Base-by-base conservation (phyloP, 2,797 vertebrate species). In the Eupleurogrammus muticus region DNA sequence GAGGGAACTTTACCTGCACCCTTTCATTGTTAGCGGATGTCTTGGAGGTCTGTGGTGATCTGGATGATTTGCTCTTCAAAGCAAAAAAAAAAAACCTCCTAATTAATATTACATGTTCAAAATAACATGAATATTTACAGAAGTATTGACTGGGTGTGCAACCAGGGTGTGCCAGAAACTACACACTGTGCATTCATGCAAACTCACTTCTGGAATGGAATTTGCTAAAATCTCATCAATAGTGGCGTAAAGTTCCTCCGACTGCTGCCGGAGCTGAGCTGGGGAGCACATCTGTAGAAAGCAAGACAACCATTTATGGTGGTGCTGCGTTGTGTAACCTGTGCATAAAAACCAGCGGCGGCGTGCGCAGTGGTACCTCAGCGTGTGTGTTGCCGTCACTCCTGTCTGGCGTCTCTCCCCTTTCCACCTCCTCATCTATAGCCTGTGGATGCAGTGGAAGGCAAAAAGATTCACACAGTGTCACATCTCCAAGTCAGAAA, bases 161-260 rank as follows among this genome's bases (percentile, higher is more conserved):
- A 28, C 28, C 6, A 28, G 28, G 6, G 3, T 3, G 3, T 6
- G 28, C 28, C 28, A 28, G 28, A 28, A 28, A 28, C 3, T 28
- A 28, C 28, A 28, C 28, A 28, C 28, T 3, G 6, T 28, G 6
- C 28, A 3, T 28, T 28, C 6, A 28, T 35, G 1, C 5, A 1
- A 69, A 91, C 90, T 95, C 94, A 98, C 97, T 89, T 87, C 86
- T 73, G 94, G 91, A 82, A 90, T 73, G 0, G 96, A 93, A 60
- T 95, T 92, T 78, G 95, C 95, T 75, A 99, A 80, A 72, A 97
- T 94, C 87, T 98, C 93, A 89, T 99, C 96, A 83, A 99, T 99
- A 51, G 91, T 94, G 28, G 97, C 95, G 67, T 96, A 99, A 38
- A 99, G 89, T 77, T 98, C 97, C 84, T 96, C 95, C 2, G 97